phyloP scores from a whole-genome alignment of 2,113 vertebrate species.

The Lichenostomus cassidix region DNA sequence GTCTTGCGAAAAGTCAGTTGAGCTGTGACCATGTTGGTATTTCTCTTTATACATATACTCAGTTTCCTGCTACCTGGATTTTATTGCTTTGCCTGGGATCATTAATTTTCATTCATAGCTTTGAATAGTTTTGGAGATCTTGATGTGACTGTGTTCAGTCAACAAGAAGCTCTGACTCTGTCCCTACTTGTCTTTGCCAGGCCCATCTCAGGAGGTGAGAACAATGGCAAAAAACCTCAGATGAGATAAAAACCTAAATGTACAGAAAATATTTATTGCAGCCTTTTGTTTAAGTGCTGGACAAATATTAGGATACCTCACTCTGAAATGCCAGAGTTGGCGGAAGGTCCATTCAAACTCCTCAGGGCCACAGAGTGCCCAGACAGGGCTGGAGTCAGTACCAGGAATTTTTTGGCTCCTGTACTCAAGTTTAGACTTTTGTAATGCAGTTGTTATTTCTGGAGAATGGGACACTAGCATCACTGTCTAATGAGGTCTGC shows the following conservation, averaged over 20 bases:
- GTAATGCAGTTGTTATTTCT: neutral
- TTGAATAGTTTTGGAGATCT: neutral
- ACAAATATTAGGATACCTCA: neutral
- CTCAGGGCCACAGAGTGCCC: neutral
- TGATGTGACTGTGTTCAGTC: neutral
- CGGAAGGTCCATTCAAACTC: neutral
- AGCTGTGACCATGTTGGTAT: neutral
- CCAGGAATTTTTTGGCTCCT: neutral
- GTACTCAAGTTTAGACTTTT: neutral
- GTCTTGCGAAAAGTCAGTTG: neutral
- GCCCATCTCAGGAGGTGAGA: neutral
- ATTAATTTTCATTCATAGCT: neutral
- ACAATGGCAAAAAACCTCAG: neutral
- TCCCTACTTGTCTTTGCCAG: neutral
- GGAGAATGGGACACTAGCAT: neutral
- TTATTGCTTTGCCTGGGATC: neutral
- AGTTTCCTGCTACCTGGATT: neutral
- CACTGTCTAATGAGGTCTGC: neutral
- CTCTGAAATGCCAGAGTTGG: neutral
- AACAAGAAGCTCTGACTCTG: neutral
- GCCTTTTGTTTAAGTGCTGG: neutral
- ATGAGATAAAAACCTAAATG: neutral
- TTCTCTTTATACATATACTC: neutral
- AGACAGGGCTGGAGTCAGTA: neutral
- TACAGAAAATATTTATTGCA: neutral